Percentiles rank a stretch among this genome's conserved stretches.
Conservation (phyloP, 2,113 vertebrate species). For the Malaclemys terrapin region DNA sequence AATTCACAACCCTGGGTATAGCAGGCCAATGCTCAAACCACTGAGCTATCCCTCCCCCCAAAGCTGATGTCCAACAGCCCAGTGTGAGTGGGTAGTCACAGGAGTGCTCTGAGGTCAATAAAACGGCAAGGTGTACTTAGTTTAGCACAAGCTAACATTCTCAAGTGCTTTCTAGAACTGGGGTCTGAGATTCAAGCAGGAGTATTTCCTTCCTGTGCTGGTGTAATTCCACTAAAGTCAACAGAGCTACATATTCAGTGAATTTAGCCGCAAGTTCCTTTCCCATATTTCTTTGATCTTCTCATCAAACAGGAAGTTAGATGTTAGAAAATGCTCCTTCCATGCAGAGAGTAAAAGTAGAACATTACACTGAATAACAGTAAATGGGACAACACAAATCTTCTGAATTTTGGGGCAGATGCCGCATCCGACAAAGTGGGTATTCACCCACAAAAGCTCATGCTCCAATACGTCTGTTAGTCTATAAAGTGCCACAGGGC, state of each 20-base stretch:
- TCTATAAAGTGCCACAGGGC: too few species aligned
- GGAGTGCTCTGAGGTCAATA: background rate
- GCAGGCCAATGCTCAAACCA: too few species aligned
- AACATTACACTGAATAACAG: background rate
- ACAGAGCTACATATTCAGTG: background rate
- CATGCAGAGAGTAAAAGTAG: background rate
- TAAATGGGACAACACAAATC: background rate
- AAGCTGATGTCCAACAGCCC: background rate
- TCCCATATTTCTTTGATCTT: background rate
- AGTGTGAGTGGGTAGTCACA: background rate
- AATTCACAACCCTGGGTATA: too few species aligned
- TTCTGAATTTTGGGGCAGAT: background rate
- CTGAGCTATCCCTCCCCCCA: too few species aligned
- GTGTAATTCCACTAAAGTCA: background rate
- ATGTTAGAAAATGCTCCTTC: background rate
- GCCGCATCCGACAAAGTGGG: too few species aligned
- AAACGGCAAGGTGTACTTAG: background rate
- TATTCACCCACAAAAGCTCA: too few species aligned
- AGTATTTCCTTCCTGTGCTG: background rate
- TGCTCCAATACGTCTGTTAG: too few species aligned
- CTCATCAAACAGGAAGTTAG: background rate
- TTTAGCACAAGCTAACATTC: background rate
- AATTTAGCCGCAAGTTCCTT: background rate
- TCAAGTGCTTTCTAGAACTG: background rate
- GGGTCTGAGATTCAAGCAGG: background rate